Percentiles rank a stretch among this genome's conserved stretches.
These are phyloP conservation scores for Drosophila paramelanica DNA, from an alignment of 2,888 invertebrate genomes.

Conservation along the genomic window DNA sequence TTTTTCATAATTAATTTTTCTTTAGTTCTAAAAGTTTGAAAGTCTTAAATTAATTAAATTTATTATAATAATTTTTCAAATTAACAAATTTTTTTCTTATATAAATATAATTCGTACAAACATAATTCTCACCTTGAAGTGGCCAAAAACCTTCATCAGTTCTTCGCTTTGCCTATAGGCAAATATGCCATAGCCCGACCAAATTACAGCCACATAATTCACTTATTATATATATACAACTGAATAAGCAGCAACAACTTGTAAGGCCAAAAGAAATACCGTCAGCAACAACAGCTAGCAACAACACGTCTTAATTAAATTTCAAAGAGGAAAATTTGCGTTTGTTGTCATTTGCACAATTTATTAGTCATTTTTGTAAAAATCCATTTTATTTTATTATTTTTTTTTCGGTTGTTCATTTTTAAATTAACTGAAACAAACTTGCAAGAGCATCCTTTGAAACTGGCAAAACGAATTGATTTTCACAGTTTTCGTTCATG, in stretches of 20 bases:
- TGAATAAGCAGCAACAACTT: constrained; percentile 23
- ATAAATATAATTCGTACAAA: no score
- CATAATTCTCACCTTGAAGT: neutral
- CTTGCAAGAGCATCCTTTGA: constrained; percentile 2
- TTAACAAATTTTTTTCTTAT: no score
- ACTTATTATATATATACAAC: constrained; percentile 37
- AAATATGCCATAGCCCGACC: constrained; percentile 4
- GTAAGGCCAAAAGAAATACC: neutral
- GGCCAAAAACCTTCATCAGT: neutral
- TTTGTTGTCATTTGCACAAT: neutral
- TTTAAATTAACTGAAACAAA: constrained; percentile 15
- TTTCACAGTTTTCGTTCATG: constrained; percentile 6
- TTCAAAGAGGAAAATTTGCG: constrained; percentile 21
- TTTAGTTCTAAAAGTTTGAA: no score
- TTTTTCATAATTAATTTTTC: no score
- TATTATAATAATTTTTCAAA: no score
- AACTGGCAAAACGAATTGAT: constrained; percentile 1
- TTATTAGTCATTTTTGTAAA: constrained; percentile 12
- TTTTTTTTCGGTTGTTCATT: neutral
- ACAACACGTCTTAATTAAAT: constrained; percentile 42
- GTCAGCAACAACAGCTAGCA: constrained; percentile 4
- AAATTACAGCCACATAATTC: constrained; percentile 34
- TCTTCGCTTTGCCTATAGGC: neutral
- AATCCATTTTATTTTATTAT: constrained; percentile 2
- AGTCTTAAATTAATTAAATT: no score